phyloP scores from a whole-genome alignment of 2,888 invertebrate genomes.

The Cecidostiba fungosa region DNA sequence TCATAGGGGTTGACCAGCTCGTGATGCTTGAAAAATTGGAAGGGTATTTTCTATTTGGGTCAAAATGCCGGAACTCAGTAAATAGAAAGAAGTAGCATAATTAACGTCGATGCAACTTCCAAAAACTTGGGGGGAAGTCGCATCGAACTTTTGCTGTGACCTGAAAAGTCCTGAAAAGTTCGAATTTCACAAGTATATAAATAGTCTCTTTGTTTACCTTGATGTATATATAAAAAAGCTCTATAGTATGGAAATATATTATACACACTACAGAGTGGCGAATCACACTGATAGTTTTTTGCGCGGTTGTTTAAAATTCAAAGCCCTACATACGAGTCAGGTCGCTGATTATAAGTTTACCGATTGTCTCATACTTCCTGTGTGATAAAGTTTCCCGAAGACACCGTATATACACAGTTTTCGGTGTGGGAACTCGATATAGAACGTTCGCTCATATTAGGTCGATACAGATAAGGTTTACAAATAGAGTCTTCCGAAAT shows the following conservation, averaged over 20 bases:
- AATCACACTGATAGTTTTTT: background rate
- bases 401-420: background rate
- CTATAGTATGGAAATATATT: background rate
- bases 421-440: background rate
- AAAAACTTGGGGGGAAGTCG: background rate
- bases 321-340: background rate
- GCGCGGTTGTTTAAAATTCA: background rate
- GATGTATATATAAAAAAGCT: background rate
- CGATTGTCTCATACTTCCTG: background rate
- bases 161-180: background rate
- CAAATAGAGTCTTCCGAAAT: background rate
- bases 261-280: background rate
- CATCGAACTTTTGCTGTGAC: constrained; percentile 5
- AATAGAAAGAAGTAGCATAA: background rate
- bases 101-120: background rate
- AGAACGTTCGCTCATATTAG: background rate
- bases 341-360: background rate
- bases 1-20: background rate
- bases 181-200: background rate
- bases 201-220: background rate
- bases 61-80: background rate
- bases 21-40: too few relatives aligned
- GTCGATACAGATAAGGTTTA: background rate
- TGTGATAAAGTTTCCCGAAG: background rate
- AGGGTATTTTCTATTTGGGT: background rate